Evolutionary conservation across 2,113 vertebrate genomes (phyloP).

Genomic region (Psilopsiagon aurifrons): DNA sequence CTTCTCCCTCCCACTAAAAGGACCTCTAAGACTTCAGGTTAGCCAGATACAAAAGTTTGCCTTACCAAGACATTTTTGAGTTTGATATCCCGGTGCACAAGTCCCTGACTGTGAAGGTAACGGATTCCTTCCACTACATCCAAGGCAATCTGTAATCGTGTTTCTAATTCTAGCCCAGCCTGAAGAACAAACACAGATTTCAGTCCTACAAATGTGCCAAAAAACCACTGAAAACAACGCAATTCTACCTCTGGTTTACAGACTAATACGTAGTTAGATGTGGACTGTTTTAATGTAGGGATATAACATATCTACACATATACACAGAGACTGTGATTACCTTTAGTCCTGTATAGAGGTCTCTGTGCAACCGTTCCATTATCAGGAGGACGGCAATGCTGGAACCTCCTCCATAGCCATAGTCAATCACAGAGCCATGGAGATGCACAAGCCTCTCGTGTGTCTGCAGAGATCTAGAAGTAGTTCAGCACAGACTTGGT

Average conservation of each 20-base stretch:
- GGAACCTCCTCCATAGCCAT: conserved; percentile 89
- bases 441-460: conserved; percentile 93
- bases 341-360: conserved; percentile 96
- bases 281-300: background rate
- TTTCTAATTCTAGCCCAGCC: conserved; percentile 86
- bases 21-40: background rate
- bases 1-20: background rate
- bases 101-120: conserved; percentile 94
- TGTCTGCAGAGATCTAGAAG: conserved; percentile 86
- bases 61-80: conserved; percentile 98
- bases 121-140: conserved; percentile 98
- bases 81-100: conserved; percentile 96
- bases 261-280: background rate
- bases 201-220: background rate
- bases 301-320: background rate
- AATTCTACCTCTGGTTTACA: background rate
- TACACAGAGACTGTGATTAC: conserved; percentile 50
- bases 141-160: conserved; percentile 90
- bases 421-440: conserved; percentile 96
- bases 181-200: conserved; percentile 42
- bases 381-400: conserved; percentile 95
- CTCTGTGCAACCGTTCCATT: conserved; percentile 94
- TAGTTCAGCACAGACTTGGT: background rate
- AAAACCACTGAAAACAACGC: background rate
- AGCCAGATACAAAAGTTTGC: background rate